Evolutionary conservation across 2,797 vertebrate genomes (phyloP).

Genomic region (Euphonia xanthogaster): DNA sequence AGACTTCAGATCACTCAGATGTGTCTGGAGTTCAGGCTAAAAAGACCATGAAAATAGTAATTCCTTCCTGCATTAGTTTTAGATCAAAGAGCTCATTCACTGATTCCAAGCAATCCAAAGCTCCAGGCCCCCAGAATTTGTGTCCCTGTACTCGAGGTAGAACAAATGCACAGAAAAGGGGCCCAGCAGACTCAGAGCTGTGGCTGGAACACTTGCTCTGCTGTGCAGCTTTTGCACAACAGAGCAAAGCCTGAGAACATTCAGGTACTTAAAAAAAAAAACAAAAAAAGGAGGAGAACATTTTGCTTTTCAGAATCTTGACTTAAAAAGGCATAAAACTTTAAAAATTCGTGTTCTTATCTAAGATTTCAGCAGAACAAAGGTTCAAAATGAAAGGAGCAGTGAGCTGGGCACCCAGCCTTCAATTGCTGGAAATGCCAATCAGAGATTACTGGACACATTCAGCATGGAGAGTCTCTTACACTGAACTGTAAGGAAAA

Average conservation of each 20-base stretch:
- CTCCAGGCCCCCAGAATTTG: not conserved
- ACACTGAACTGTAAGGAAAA: not conserved
- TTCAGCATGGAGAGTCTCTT: not conserved
- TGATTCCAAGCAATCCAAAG: not conserved
- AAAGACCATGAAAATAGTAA: not conserved
- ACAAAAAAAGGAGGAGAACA: not conserved
- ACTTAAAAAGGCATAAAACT: not conserved
- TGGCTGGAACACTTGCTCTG: not conserved
- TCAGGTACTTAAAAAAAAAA: not conserved
- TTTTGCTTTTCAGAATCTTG: not conserved
- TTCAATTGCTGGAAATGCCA: not conserved
- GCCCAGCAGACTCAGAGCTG: not conserved
- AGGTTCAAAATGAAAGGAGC: not conserved
- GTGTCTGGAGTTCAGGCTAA: not conserved
- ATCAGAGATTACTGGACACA: not conserved
- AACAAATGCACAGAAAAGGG: not conserved
- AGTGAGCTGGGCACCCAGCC: not conserved
- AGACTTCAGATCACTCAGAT: not conserved
- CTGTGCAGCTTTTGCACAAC: not conserved
- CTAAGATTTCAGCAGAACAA: not conserved
- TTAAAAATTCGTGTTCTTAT: not conserved
- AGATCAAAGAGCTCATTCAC: constrained; percentile 22
- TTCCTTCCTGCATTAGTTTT: not conserved
- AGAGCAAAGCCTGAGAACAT: not conserved
- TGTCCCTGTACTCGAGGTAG: not conserved